phyloP scores from a whole-genome alignment of 1,140 invertebrate species.

The Lepidurus couesii region DNA sequence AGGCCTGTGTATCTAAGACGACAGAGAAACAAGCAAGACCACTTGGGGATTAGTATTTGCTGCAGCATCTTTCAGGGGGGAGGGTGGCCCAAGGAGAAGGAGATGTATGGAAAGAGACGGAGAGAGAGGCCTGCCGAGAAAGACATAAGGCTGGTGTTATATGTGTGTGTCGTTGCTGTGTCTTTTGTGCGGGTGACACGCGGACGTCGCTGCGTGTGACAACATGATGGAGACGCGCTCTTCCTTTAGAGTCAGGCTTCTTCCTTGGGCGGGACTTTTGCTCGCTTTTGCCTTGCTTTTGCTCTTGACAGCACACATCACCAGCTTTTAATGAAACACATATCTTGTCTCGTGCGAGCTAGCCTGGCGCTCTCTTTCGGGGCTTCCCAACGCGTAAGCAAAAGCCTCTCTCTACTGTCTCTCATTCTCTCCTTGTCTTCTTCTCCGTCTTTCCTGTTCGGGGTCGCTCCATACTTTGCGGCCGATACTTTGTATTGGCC shows the following conservation, averaged over 20 bases:
- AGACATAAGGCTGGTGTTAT: not conserved
- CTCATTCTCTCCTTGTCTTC: no score
- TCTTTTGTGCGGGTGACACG: constrained; percentile 5
- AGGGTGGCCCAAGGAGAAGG: not conserved
- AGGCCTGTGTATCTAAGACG: not conserved
- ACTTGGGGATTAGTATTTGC: constrained; percentile 19
- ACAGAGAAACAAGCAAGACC: constrained; percentile 7
- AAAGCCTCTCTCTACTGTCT: no score
- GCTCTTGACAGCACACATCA: constrained; percentile 8
- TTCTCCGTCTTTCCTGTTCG: no score
- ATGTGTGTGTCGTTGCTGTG: constrained; percentile 7
- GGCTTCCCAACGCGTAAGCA: no score
- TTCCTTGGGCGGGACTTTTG: constrained; percentile 1
- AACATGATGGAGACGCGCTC: constrained; percentile 17
- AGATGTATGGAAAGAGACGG: not conserved
- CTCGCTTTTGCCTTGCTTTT: no score
- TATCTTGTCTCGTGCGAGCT: not conserved
- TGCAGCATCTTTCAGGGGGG: not conserved
- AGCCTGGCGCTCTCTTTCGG: no score
- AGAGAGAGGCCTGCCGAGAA: not conserved
- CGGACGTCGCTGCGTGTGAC: constrained; percentile 20
- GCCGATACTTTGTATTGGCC: no score
- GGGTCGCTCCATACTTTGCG: no score
- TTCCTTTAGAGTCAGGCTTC: not conserved
- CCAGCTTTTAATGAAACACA: constrained; percentile 22